Percentiles rank a stretch among this genome's conserved stretches.
phyloP scores from a whole-genome alignment of 2,797 vertebrate genomes.

The Hoplostethus mediterraneus region DNA sequence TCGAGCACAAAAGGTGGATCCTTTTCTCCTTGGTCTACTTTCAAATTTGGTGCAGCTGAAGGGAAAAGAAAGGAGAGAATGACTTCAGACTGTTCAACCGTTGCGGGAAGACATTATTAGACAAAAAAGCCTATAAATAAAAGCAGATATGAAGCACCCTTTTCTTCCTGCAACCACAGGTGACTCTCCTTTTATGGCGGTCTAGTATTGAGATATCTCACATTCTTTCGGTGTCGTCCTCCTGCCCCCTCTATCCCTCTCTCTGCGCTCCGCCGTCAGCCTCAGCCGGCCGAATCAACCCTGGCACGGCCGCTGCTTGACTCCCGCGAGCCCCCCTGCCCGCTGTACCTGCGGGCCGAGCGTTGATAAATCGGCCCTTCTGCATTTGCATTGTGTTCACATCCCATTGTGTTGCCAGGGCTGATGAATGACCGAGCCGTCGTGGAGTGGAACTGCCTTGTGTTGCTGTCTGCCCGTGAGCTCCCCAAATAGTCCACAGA shows the following conservation, averaged over 20 bases:
- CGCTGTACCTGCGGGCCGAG: constrained; percentile 21
- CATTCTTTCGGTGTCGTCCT: constrained; percentile 53
- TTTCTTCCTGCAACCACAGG: constrained; percentile 19
- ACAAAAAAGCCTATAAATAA: constrained; percentile 5
- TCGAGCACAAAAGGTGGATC: constrained; percentile 54
- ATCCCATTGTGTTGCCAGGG: constrained; percentile 65
- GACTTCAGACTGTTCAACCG: not conserved
- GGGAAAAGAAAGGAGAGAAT: not conserved
- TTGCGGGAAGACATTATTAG: constrained; percentile 15
- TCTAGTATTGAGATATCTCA: constrained; percentile 6
- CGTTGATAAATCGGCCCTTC: constrained; percentile 70
- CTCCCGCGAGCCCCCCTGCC: constrained; percentile 38
- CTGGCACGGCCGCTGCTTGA: constrained; percentile 38
- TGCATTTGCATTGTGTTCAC: constrained; percentile 72
- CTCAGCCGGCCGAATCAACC: constrained; percentile 52
- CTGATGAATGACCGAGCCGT: constrained; percentile 60
- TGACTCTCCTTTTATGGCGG: constrained; percentile 28
- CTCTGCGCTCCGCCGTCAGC: constrained; percentile 45
- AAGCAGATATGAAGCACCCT: not conserved
- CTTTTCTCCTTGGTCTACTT: constrained; percentile 52
- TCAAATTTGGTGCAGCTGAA: constrained; percentile 33
- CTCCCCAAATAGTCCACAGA: constrained; percentile 26
- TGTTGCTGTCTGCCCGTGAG: constrained; percentile 30
- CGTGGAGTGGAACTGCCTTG: constrained; percentile 32
- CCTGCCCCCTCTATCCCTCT: constrained; percentile 33